Evolutionary conservation across 2,888 invertebrate species (phyloP).

Genomic region (Macrostomum cliftonense): DNA sequence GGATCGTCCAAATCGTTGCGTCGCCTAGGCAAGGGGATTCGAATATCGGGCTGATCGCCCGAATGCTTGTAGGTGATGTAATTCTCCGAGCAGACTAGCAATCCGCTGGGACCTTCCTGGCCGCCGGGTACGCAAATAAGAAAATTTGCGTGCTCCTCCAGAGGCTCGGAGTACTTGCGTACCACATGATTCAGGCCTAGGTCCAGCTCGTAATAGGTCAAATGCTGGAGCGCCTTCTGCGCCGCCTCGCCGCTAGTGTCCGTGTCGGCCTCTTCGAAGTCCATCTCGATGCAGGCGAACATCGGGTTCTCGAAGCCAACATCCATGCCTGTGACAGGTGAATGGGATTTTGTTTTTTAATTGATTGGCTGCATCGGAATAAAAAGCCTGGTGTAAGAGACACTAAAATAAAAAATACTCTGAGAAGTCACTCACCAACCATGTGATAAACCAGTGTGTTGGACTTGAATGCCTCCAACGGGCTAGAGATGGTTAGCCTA

Average conservation of each 20-base stretch:
- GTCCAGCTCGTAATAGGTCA: slow-evolving; percentile 94
- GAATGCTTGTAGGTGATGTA: slow-evolving; percentile 96
- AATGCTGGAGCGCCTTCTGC: slow-evolving; percentile 78
- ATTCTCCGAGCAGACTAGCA: slow-evolving; percentile 94
- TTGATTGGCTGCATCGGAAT: no score
- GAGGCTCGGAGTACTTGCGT: slow-evolving; percentile 85
- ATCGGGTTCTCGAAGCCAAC: slow-evolving; percentile 97
- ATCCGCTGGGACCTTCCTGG: slow-evolving; percentile 92
- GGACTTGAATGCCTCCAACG: slow-evolving; percentile 95
- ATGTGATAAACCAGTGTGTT: slow-evolving; percentile 92
- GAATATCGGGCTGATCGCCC: slow-evolving; percentile 94
- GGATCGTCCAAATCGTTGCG: slow-evolving; percentile 64
- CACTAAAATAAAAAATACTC: no score
- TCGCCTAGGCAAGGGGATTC: slow-evolving; percentile 75
- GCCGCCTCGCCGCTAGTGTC: slow-evolving; percentile 92
- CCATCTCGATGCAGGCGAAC: slow-evolving; percentile 96
- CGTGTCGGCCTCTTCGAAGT: slow-evolving; percentile 92
- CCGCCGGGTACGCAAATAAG: slow-evolving; percentile 77
- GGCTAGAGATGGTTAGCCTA: slow-evolving; percentile 87
- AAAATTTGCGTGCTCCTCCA: slow-evolving; percentile 95
- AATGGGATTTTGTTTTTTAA: no score
- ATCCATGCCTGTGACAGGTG: slow-evolving; percentile 47
- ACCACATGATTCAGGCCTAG: slow-evolving; percentile 95
- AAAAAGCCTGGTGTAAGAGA: no score
- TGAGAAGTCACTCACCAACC: slow-evolving; percentile 57